A percentile compares a stretch with the other conserved stretches of the same genome.
phyloP scores from a whole-genome alignment of 2,888 invertebrate genomes.

The Baccha elongata region DNA sequence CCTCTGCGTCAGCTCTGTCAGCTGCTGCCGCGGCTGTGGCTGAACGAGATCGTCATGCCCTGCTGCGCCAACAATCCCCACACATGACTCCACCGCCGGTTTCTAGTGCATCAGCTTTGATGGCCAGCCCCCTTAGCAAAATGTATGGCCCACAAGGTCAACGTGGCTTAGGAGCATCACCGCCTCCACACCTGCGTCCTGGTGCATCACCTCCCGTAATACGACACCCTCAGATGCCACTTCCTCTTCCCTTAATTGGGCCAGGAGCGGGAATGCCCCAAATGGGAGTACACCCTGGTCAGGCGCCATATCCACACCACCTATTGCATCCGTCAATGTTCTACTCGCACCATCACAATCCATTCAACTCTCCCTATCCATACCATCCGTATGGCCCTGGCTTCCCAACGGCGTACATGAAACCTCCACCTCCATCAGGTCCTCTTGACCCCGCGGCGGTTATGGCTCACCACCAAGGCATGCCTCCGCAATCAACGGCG shows the following conservation, averaged over 20 bases:
- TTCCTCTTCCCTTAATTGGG: constrained; percentile 81
- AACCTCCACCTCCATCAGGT: constrained; percentile 81
- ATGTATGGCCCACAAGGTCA: constrained; percentile 84
- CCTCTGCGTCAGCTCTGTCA: constrained; percentile 81
- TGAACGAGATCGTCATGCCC: constrained; percentile 82
- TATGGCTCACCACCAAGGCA: constrained; percentile 81
- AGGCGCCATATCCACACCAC: constrained; percentile 87
- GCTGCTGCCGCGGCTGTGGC: constrained; percentile 82
- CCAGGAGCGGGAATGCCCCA: constrained; percentile 81
- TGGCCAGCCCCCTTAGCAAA: constrained; percentile 82
- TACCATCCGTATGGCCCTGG: constrained; percentile 83
- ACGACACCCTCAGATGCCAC: constrained; percentile 82
- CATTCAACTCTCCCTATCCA: constrained; percentile 85
- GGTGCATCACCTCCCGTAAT: constrained; percentile 84
- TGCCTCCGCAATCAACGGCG: constrained; percentile 83
- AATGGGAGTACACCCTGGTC: constrained; percentile 87
- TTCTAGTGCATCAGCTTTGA: constrained; percentile 82
- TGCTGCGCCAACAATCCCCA: constrained; percentile 82
- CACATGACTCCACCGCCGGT: constrained; percentile 83
- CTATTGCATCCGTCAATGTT: constrained; percentile 87
- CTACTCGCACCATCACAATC: constrained; percentile 87
- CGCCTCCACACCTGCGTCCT: constrained; percentile 82
- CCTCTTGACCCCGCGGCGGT: constrained; percentile 81
- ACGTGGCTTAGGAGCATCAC: constrained; percentile 83
- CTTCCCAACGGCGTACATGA: constrained; percentile 81